Evolutionary conservation across 2,797 vertebrate genomes (phyloP).

Genomic region (Manis pentadactyla): DNA sequence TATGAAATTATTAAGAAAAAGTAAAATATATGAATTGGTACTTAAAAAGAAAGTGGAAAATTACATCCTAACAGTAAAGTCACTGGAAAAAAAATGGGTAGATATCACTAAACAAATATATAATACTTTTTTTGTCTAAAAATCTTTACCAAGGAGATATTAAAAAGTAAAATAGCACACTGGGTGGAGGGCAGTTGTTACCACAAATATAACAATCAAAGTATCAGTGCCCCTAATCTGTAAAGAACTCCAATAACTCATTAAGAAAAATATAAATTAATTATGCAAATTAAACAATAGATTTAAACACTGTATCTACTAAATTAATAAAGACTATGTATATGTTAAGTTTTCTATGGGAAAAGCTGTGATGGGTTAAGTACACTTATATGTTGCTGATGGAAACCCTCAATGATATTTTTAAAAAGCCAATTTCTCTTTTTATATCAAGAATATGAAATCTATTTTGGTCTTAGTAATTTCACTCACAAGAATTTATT

Average conservation of each 20-base stretch:
- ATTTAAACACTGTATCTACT: background rate
- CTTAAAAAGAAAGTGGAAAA: background rate
- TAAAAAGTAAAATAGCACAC: background rate
- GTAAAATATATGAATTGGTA: background rate
- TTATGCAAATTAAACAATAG: background rate
- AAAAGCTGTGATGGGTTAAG: background rate
- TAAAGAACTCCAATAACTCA: background rate
- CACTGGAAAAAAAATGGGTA: background rate
- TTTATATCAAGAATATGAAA: background rate
- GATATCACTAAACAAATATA: background rate
- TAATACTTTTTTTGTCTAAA: background rate
- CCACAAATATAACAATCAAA: background rate
- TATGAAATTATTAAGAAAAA: background rate
- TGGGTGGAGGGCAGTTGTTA: background rate
- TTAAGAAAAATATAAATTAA: background rate
- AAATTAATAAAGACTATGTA: background rate
- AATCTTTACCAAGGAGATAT: background rate
- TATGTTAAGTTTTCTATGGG: background rate
- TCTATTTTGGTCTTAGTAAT: background rate
- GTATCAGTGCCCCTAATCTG: background rate
- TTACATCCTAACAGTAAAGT: background rate
- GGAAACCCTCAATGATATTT: background rate
- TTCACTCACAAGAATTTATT: conserved; percentile 22
- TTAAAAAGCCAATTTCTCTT: background rate
- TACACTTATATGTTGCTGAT: background rate